Percentiles rank a stretch among this genome's conserved stretches.
Conservation (phyloP, 2,113 vertebrate species). For the Etheostoma cragini region DNA sequence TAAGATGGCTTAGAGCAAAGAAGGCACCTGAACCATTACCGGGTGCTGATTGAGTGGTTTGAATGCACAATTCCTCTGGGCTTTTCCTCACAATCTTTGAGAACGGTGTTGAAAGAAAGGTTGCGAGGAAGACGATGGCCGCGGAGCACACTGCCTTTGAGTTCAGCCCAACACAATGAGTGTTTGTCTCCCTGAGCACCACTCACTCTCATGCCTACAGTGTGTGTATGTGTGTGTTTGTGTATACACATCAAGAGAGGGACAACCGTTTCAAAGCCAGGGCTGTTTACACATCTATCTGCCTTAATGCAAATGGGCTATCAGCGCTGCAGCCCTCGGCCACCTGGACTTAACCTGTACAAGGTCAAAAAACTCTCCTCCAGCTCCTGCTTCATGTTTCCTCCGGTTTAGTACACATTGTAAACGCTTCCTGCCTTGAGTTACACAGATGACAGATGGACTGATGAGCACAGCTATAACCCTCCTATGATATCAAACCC, state of each 20-base stretch:
- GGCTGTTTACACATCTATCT: slow-evolving; percentile 81
- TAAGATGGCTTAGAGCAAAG: slow-evolving; percentile 65
- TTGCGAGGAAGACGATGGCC: slow-evolving; percentile 7
- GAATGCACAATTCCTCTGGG: slow-evolving; percentile 31
- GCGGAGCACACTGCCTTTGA: slow-evolving; percentile 41
- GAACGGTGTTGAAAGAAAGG: slow-evolving; percentile 14
- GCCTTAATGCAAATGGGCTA: slow-evolving; percentile 78
- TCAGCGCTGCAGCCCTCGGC: slow-evolving; percentile 35
- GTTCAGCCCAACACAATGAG: slow-evolving; percentile 30
- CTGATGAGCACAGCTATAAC: slow-evolving; percentile 45
- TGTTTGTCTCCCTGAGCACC: slow-evolving; percentile 16
- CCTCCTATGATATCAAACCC: slow-evolving; percentile 16
- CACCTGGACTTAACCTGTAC: slow-evolving; percentile 33
- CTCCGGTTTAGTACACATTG: slow-evolving; percentile 25
- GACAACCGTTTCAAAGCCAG: slow-evolving; percentile 51
- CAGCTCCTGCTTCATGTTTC: slow-evolving; percentile 44
- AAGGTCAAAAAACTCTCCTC: slow-evolving; percentile 19
- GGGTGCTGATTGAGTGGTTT: slow-evolving; percentile 26
- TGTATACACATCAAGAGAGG: slow-evolving; percentile 38
- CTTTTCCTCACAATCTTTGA: slow-evolving; percentile 35
- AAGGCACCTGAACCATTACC: slow-evolving; percentile 3
- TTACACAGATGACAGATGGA: slow-evolving; percentile 8
- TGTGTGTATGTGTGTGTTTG: slow-evolving; percentile 24
- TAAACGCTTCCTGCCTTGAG: slow-evolving; percentile 47
- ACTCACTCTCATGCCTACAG: slow-evolving; percentile 48